Evolutionary conservation across 2,888 invertebrate species (phyloP), one percentile per base, ranked within the genome.

Genomic region (Tenthredo livida): DNA sequence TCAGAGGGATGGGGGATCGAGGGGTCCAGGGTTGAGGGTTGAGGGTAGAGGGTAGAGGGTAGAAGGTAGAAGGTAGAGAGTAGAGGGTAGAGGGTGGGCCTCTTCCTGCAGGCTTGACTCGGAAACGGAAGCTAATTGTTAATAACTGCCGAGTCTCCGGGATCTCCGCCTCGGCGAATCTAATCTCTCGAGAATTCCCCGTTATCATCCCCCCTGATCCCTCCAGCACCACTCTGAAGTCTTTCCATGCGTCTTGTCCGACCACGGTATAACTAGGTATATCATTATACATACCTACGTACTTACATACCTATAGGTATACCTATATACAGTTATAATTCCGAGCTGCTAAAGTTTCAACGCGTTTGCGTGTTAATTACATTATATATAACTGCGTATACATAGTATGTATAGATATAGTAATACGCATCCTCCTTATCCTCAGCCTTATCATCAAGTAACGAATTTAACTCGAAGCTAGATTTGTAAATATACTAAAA

Each of bases 41-140:
- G 29, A 29, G 29, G 29, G 29, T 29, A 29, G 29, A 29, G 29
- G 29, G 29, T 29, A 29, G 29, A 29, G 29, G 29, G 29, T 29
- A 29, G 54, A 33, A 17, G 78, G 77, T 50, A 50, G 61, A 61
- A 61, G 40, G 25, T 61, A n/a, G 58, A 58, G 40, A 43, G 67
- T 43, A 12, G 47, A 70, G 70, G 50, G 29, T 67, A n/a, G 67
- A 67, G 83, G 67, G 83, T 47, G 67, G 50, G 47, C 67, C 67
- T 83, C 83, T 83, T 83, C 83, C 83, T 83, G 67, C 83, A 83
- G 83, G 83, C 80, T 80, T 50, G 80, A 83, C 67, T 83, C 83
- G 83, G 83, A 83, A 83, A 83, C 83, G 83, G 83, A 83, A 83
- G 83, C 83, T 83, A 83, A 83, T 83, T 83, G 83, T 83, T 83